These are phyloP conservation scores for Ichneumoninae sp. DNA, from an alignment of 2,888 invertebrate genomes.

Conservation along the genomic window DNA sequence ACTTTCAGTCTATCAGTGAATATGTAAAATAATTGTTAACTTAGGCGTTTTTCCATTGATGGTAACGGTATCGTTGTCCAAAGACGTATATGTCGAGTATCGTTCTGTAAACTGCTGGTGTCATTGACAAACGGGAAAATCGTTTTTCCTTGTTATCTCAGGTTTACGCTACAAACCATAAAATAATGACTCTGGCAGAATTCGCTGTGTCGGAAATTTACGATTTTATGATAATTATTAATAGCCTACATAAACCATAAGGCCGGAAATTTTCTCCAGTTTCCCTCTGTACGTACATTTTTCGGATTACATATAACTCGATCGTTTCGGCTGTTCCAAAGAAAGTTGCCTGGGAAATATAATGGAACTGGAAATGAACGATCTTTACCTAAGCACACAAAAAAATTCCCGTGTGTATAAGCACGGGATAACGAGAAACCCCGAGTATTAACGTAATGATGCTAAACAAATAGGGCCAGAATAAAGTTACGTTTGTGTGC, in stretches of 20 bases:
- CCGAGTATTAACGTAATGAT: too few species aligned
- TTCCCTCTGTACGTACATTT: too few species aligned
- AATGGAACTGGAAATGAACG: too few species aligned
- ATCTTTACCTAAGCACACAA: too few species aligned
- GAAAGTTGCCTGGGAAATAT: too few species aligned
- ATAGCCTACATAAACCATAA: neutral
- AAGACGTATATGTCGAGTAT: neutral
- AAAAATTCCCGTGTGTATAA: too few species aligned
- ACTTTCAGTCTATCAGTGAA: neutral
- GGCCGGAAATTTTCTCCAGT: neutral
- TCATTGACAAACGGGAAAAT: slow-evolving; percentile 2
- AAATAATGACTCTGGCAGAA: neutral
- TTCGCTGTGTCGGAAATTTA: neutral
- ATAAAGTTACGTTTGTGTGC: too few species aligned
- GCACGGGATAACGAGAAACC: too few species aligned
- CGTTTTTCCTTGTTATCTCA: slow-evolving; percentile 3
- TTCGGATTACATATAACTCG: too few species aligned
- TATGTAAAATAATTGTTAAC: neutral
- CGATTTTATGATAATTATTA: neutral
- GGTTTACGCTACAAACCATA: neutral
- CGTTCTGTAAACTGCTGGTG: neutral
- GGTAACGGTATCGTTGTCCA: neutral
- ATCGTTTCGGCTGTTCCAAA: too few species aligned
- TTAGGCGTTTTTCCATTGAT: neutral
- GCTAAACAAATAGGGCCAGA: too few species aligned